Conservation (phyloP, 1,140 invertebrate species). For the Gonioctena quinquepunctata region DNA sequence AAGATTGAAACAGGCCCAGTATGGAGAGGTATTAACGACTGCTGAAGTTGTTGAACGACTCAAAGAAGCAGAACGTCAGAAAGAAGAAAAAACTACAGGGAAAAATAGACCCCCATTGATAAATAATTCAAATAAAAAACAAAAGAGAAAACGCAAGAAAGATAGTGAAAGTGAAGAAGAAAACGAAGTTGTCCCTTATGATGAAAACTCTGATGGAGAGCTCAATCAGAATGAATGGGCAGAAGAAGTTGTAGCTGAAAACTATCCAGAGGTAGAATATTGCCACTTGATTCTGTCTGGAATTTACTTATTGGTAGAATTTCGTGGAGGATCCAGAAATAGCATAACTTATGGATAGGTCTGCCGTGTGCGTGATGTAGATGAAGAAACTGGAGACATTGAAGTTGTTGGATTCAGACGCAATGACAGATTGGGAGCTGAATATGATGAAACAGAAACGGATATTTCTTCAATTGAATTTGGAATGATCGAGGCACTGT, state of each 20-base stretch:
- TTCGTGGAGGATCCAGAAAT: neutral
- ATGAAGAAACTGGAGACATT: conserved; percentile 14
- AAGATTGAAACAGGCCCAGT: neutral
- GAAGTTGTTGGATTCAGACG: conserved; percentile 5
- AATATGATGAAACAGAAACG: conserved; percentile 5
- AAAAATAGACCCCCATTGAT: neutral
- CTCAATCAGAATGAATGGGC: neutral
- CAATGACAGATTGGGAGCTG: conserved; percentile 1
- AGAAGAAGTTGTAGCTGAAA: neutral
- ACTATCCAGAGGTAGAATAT: neutral
- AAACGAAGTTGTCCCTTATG: too few species aligned
- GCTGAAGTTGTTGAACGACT: neutral
- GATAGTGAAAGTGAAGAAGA: neutral
- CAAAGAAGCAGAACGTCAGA: neutral
- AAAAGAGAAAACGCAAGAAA: neutral
- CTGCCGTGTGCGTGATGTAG: neutral
- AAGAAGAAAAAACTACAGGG: neutral
- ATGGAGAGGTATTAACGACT: conserved; percentile 4
- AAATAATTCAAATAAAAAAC: neutral
- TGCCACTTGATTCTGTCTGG: neutral
- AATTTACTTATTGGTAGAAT: neutral
- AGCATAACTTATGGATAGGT: neutral
- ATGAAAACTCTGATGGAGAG: neutral
- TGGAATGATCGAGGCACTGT: neutral
- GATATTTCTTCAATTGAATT: neutral